phyloP scores from a whole-genome alignment of 1,140 invertebrate species.

The Akabosia matsudoensis region DNA sequence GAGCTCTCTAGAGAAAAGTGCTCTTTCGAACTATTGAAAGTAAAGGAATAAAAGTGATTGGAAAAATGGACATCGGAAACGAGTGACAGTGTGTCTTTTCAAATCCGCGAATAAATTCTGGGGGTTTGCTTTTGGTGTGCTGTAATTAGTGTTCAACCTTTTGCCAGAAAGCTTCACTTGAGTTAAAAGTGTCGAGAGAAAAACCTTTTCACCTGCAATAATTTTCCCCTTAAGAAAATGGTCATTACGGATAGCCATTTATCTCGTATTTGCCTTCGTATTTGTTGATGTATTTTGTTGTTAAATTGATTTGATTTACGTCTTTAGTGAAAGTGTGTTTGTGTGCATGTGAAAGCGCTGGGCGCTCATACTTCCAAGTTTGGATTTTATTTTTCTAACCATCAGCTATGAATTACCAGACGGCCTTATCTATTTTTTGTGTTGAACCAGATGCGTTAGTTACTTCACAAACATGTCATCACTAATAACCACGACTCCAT shows the following conservation, averaged over 20 bases:
- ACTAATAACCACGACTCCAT: background rate
- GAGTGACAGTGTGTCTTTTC: no score
- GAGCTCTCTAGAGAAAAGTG: no score
- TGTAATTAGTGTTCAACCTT: background rate
- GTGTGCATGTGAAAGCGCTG: background rate
- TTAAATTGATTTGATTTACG: no score
- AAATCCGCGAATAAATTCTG: no score
- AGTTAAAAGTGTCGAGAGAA: background rate
- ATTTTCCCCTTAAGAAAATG: background rate
- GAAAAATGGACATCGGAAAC: no score
- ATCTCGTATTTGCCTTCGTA: no score
- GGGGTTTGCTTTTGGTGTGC: no score
- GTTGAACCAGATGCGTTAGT: background rate
- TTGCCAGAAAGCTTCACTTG: background rate
- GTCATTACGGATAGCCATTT: background rate
- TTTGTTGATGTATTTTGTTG: no score
- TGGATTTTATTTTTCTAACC: no score
- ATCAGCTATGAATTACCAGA: background rate
- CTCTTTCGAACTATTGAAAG: no score
- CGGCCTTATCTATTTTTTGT: constrained; percentile 3
- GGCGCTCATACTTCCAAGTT: background rate
- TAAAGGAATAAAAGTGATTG: no score
- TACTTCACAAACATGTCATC: background rate
- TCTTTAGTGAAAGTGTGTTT: background rate
- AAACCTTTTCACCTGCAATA: background rate